Conservation (phyloP, 2,888 invertebrate genomes). For the Halictus ligatus region DNA sequence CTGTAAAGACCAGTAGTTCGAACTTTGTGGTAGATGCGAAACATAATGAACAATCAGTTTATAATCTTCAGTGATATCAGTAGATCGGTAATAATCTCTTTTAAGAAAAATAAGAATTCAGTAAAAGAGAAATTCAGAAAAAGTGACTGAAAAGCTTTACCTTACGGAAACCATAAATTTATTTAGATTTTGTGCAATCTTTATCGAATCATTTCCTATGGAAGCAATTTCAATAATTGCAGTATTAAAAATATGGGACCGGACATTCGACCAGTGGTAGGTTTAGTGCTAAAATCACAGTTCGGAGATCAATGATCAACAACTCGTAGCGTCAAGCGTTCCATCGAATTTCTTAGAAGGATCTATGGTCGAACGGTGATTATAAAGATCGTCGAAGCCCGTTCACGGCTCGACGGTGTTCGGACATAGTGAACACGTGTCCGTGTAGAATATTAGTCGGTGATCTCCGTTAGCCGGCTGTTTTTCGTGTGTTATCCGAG, state of each 20-base stretch:
- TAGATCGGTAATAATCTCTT: neutral
- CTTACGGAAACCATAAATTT: neutral
- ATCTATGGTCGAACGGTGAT: neutral
- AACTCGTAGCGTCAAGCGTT: neutral
- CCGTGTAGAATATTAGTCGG: slow-evolving; percentile 51
- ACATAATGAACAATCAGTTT: too few relatives aligned
- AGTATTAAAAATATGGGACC: neutral
- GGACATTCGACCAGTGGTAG: too few relatives aligned
- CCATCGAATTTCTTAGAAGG: neutral
- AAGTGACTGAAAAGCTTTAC: too few relatives aligned
- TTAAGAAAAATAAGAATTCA: neutral
- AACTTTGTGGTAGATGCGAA: too few relatives aligned
- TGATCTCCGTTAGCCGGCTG: slow-evolving; percentile 31
- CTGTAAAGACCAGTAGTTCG: neutral
- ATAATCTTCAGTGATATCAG: too few relatives aligned
- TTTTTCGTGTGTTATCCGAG: slow-evolving; percentile 53
- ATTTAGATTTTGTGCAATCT: neutral
- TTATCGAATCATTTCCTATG: neutral
- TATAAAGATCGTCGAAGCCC: slow-evolving; percentile 26
- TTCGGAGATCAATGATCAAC: neutral
- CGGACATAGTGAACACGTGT: slow-evolving; percentile 54
- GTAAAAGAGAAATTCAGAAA: neutral
- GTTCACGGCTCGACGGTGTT: slow-evolving; percentile 24
- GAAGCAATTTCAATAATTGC: neutral
- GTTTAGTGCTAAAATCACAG: too few relatives aligned